Conservation (phyloP, 2,797 vertebrate species). For the Molossus molossus region DNA sequence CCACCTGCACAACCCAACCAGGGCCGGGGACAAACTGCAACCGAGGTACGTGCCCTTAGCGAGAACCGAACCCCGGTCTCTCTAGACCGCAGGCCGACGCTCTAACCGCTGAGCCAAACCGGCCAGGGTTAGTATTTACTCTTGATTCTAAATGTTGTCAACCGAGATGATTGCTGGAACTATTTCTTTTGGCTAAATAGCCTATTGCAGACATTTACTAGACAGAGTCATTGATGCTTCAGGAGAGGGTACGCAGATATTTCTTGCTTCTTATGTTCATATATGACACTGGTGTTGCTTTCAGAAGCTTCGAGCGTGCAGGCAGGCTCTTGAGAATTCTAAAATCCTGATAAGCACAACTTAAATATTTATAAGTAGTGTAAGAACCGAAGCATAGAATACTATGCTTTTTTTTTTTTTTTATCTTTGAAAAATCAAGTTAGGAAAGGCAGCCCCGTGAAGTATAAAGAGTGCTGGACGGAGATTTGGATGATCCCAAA, state of each 20-base stretch:
- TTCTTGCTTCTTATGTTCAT: not conserved
- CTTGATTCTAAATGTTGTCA: not conserved
- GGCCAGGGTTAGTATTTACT: not conserved
- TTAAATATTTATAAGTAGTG: constrained; percentile 28
- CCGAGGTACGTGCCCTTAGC: no score
- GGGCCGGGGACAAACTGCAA: no score
- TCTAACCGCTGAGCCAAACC: no score
- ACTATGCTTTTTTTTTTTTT: not conserved
- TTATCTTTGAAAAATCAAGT: constrained; percentile 26
- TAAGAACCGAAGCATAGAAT: constrained; percentile 50
- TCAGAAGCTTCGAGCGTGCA: constrained; percentile 26
- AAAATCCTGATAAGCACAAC: not conserved
- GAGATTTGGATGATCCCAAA: not conserved
- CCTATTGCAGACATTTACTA: not conserved
- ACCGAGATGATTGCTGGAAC: not conserved
- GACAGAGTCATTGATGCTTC: not conserved
- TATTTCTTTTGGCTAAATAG: constrained; percentile 15
- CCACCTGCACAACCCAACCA: no score
- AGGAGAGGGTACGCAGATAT: not conserved
- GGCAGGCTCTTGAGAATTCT: constrained; percentile 33
- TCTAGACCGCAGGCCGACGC: no score
- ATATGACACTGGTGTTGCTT: not conserved
- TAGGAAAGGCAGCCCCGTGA: not conserved
- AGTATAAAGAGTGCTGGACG: not conserved
- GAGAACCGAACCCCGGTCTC: no score